Evolutionary conservation across 2,888 invertebrate species (phyloP), one percentile per base, ranked within the genome.

Genomic region (Microctonus aethiopoides): DNA sequence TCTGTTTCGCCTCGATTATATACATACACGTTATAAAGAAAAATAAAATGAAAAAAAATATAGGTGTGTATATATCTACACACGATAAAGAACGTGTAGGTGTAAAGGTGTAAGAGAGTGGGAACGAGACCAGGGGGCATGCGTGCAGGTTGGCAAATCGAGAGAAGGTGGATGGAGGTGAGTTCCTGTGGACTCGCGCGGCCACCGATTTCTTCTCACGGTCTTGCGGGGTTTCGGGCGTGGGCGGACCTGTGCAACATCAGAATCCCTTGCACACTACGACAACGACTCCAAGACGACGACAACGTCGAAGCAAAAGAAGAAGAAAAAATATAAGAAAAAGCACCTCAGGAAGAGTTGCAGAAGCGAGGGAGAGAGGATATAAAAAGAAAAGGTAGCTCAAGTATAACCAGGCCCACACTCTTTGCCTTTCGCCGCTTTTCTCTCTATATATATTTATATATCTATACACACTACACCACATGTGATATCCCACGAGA

Each of bases 191-290:
- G 64, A 56, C 24, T 59, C 29, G 32, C 29, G 32, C 52, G 56
- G 4, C 16, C 46, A 36, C 56, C 63, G 65, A 73, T 69, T 80
- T 81, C 79, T 81, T 81, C 81, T 81, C 81, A 81, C 81, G 81
- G 78, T 81, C 78, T 78, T 63, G 46, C 16, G 75, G 46, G 67
- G 75, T 74, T 76, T 76, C 75, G 73, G 73, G 80, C 78, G 81
- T 81, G 80, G 81, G 81, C 81, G 81, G 78, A 80, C 78, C 79
- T 75, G 81, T 46, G 46, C 16, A 46, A 46, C 46, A 46, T 46
- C 16, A 16, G 20, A n/a, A n/a, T 7, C 16, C 79, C 36, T 29
- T 34, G 36, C 34, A 32, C 10, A 39, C 36, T 36, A 6, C 13
- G 26, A n/a, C n/a, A 32, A 46, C 46, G 29, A 13, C 26, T 13